phyloP scores from a whole-genome alignment of 2,113 vertebrate genomes.

The Indicator maculatus region DNA sequence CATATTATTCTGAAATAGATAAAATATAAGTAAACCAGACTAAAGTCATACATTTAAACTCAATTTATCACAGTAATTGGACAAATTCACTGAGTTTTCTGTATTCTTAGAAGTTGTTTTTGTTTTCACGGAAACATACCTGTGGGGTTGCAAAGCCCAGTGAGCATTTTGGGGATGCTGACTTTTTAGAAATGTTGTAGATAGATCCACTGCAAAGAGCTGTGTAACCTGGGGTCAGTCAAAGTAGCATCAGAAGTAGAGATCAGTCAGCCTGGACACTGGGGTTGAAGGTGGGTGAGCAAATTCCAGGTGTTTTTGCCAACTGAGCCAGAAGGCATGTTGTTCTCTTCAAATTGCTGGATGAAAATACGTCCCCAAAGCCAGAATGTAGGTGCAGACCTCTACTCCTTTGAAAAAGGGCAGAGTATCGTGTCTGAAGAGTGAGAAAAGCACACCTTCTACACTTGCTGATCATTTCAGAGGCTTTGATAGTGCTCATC shows the following conservation, averaged over 20 bases:
- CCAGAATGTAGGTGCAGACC: not conserved
- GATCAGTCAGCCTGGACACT: not conserved
- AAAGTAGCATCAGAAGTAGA: not conserved
- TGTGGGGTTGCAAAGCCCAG: not conserved
- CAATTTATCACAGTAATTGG: rapidly evolving
- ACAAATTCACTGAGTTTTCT: not conserved
- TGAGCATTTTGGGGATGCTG: not conserved
- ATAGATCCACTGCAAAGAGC: not conserved
- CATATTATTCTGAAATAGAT: not conserved
- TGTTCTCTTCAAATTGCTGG: not conserved
- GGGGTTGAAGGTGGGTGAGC: not conserved
- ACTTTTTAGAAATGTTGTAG: too few species aligned
- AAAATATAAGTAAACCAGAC: not conserved
- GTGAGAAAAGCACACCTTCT: not conserved
- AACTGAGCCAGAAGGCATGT: not conserved
- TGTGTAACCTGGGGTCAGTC: not conserved
- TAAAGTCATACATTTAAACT: not conserved
- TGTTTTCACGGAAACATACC: not conserved
- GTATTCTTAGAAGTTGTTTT: not conserved
- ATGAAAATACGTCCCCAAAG: not conserved
- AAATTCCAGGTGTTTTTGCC: not conserved
- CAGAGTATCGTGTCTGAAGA: not conserved
- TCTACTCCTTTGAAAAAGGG: not conserved
- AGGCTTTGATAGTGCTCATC: not conserved
- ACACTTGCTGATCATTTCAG: not conserved